Evolutionary conservation across 2,888 invertebrate species (phyloP).

Genomic region (Sarcophaga caerulescens): DNA sequence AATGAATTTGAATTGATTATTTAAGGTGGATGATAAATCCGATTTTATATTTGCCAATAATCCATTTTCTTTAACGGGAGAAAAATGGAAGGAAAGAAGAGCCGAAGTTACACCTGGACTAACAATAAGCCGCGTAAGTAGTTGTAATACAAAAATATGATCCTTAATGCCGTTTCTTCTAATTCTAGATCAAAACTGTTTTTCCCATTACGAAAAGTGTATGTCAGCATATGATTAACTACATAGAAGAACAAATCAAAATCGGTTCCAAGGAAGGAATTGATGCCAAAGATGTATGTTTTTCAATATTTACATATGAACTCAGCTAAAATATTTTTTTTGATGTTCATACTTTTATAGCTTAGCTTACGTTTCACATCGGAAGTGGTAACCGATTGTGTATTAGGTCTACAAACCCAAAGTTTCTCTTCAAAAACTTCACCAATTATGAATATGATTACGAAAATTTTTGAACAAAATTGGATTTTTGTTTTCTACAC

Average conservation of each 20-base stretch:
- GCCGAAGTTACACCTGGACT: constrained; percentile 82
- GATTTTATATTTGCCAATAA: constrained; percentile 82
- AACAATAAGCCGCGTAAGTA: constrained; percentile 81
- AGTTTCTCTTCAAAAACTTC: constrained; percentile 77
- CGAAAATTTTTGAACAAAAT: constrained; percentile 74
- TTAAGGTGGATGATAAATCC: constrained; percentile 76
- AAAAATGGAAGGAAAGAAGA: constrained; percentile 82
- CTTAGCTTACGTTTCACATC: constrained; percentile 78
- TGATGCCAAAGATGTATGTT: constrained; percentile 80
- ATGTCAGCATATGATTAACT: constrained; percentile 79
- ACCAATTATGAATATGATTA: constrained; percentile 75
- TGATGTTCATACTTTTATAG: constrained; percentile 65
- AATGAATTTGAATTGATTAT: neutral
- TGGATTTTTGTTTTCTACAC: constrained; percentile 70
- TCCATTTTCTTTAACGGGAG: constrained; percentile 81
- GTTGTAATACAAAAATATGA: neutral
- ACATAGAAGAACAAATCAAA: constrained; percentile 77
- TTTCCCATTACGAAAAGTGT: constrained; percentile 82
- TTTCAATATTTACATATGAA: neutral
- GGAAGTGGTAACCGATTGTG: constrained; percentile 81
- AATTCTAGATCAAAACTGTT: constrained; percentile 80
- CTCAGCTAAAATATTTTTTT: neutral
- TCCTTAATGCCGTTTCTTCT: neutral
- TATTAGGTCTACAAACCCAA: constrained; percentile 81
- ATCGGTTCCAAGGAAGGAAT: constrained; percentile 76